phyloP scores from a whole-genome alignment of 2,888 invertebrate species.

The Germaria angustata region DNA sequence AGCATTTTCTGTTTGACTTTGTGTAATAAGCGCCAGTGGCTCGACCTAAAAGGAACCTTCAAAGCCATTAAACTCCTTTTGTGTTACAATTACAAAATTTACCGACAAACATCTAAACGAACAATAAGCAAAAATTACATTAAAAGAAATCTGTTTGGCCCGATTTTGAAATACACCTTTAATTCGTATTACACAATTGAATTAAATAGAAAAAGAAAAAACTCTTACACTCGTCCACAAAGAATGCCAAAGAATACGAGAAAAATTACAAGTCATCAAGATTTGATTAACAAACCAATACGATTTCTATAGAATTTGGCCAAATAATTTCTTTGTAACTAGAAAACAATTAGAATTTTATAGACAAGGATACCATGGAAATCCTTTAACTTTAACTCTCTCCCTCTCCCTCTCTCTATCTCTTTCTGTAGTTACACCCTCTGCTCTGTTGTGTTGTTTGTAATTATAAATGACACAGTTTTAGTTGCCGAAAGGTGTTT shows the following conservation, averaged over 20 bases:
- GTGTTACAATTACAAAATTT: conserved; percentile 58
- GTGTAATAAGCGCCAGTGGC: conserved; percentile 58
- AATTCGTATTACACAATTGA: neutral
- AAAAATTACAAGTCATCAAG: conserved; percentile 61
- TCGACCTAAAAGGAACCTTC: conserved; percentile 2
- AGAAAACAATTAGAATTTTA: conserved; percentile 56
- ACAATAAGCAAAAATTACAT: conserved; percentile 16
- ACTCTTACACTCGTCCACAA: neutral
- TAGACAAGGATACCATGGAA: conserved; percentile 18
- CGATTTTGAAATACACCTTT: conserved; percentile 37
- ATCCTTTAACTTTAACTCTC: conserved; percentile 11
- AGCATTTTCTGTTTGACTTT: conserved; percentile 10
- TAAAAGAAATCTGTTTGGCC: conserved; percentile 20
- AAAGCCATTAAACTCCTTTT: conserved; percentile 61
- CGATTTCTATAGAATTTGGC: conserved; percentile 57
- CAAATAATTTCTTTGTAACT: conserved; percentile 58
- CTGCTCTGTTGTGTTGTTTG: neutral
- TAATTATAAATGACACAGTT: conserved; percentile 4
- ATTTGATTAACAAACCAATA: conserved; percentile 65
- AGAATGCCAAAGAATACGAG: conserved; percentile 2
- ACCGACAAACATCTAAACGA: conserved; percentile 43
- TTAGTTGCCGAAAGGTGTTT: conserved; percentile 39
- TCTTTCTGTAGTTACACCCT: conserved; percentile 10
- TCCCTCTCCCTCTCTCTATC: neutral
- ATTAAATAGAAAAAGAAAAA: neutral